A percentile compares a stretch with the other conserved stretches of the same genome.
These are phyloP conservation scores for Hemicrepidius hirtus DNA, from an alignment of 2,888 invertebrate species.

Conservation along the genomic window DNA sequence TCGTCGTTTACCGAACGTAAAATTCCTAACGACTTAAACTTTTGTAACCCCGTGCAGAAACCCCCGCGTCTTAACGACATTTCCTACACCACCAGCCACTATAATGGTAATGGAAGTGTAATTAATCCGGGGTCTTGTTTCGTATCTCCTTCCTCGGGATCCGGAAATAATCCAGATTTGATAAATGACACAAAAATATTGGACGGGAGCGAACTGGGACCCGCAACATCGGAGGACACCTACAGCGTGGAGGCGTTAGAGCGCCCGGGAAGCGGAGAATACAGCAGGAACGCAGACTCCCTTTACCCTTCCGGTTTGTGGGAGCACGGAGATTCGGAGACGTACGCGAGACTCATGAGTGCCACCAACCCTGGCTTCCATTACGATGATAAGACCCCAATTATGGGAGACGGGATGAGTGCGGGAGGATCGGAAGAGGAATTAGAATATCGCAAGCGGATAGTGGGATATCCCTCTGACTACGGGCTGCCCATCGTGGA, in stretches of 20 bases:
- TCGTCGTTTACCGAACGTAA: conserved; percentile 70
- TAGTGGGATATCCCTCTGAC: conserved; percentile 82
- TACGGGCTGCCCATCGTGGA: conserved; percentile 84
- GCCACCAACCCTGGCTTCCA: conserved; percentile 75
- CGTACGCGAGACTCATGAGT: conserved; percentile 76
- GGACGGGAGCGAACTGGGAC: conserved; percentile 73
- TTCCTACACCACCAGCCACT: conserved; percentile 81
- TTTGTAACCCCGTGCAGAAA: conserved; percentile 81
- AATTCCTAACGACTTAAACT: conserved; percentile 71
- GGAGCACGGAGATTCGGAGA: conserved; percentile 74
- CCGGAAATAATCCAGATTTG: conserved; percentile 88
- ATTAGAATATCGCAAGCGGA: conserved; percentile 74
- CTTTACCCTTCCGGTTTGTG: conserved; percentile 88
- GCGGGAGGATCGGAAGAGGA: conserved; percentile 79
- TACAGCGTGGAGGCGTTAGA: conserved; percentile 68
- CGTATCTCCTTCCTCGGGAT: conserved; percentile 84
- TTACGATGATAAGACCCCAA: conserved; percentile 85
- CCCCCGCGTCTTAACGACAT: conserved; percentile 82
- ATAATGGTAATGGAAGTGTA: conserved; percentile 80
- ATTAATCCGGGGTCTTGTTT: conserved; percentile 80
- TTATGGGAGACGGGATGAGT: conserved; percentile 79
- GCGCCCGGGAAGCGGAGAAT: conserved; percentile 84
- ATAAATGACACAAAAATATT: conserved; percentile 87
- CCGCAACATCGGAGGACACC: conserved; percentile 60
- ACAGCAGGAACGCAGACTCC: conserved; percentile 84